These are phyloP conservation scores for Tetragonisca angustula DNA, from an alignment of 2,888 invertebrate species.

Conservation along the genomic window DNA sequence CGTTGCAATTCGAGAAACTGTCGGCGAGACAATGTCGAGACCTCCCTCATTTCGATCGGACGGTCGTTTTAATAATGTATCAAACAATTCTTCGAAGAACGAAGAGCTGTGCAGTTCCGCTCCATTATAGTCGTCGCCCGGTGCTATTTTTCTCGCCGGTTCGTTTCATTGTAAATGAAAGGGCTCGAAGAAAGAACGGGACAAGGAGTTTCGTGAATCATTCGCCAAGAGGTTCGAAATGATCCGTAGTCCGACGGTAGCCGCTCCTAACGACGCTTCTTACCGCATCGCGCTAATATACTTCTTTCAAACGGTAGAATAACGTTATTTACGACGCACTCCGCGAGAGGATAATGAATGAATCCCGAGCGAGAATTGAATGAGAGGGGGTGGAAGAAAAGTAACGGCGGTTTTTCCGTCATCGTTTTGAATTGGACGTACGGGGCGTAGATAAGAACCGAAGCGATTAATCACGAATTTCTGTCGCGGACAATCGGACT, in stretches of 20 bases:
- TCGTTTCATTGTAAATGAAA: neutral
- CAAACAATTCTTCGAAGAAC: neutral
- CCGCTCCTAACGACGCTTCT: constrained; percentile 41
- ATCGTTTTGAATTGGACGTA: constrained; percentile 48
- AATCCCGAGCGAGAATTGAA: constrained; percentile 43
- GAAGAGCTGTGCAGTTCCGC: neutral
- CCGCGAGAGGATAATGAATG: constrained; percentile 37
- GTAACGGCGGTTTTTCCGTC: constrained; percentile 53
- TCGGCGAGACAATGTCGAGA: no score
- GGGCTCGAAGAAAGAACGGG: neutral
- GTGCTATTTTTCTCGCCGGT: neutral
- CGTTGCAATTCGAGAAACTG: no score
- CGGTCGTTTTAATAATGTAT: neutral
- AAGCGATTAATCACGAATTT: constrained; percentile 67
- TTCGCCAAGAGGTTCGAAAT: neutral
- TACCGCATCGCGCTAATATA: constrained; percentile 22
- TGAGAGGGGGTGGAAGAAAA: constrained; percentile 42
- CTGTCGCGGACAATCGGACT: constrained; percentile 67
- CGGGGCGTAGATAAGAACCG: constrained; percentile 40
- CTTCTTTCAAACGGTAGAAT: constrained; percentile 19
- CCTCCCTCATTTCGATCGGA: neutral
- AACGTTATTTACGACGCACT: constrained; percentile 50
- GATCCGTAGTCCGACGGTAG: constrained; percentile 12
- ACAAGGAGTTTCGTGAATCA: neutral
- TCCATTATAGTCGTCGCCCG: neutral